These are phyloP conservation scores for Calameuta pallipes DNA, from an alignment of 2,888 invertebrate genomes.

Conservation along the genomic window DNA sequence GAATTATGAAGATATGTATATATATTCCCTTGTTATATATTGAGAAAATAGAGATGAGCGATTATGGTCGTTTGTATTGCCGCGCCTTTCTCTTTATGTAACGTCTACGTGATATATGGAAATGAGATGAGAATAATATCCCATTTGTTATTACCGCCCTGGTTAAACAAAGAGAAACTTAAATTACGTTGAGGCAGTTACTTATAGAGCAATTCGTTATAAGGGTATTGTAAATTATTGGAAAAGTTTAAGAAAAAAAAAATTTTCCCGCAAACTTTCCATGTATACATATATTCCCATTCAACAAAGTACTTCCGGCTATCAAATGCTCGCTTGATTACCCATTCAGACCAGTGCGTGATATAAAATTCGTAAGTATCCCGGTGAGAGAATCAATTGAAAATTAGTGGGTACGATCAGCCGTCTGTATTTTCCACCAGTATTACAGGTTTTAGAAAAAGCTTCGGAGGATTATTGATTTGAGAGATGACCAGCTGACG, in stretches of 20 bases:
- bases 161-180: not conserved
- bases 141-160: not conserved
- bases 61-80: not conserved
- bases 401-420: not conserved
- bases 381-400: not conserved
- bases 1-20: not conserved
- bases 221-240: not conserved
- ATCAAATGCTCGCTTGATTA: constrained; percentile 2
- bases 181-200: not conserved
- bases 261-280: not conserved
- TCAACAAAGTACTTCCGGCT: not conserved
- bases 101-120: not conserved
- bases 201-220: not conserved
- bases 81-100: not conserved
- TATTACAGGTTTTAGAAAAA: not conserved
- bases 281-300: not conserved
- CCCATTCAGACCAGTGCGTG: not conserved
- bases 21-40: not conserved
- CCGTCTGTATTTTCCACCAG: not conserved
- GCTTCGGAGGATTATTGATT: not conserved
- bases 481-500: not conserved
- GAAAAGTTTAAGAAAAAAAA: not conserved
- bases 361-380: not conserved
- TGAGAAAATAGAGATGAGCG: not conserved
- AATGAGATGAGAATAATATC: not conserved